Base-by-base conservation (phyloP, 2,888 invertebrate species). In the Apeira syringaria region DNA sequence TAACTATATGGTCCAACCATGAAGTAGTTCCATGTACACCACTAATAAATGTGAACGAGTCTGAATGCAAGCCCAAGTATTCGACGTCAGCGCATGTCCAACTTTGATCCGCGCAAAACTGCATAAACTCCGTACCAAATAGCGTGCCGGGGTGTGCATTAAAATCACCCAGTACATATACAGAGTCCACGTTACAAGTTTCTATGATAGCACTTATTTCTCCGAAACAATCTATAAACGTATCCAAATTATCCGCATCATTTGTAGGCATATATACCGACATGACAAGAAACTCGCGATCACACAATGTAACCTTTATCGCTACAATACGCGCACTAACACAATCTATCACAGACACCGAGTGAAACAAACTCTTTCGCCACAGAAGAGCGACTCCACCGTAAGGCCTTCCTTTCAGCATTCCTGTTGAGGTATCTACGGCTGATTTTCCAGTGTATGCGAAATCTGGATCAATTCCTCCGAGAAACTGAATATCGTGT, bases 211-310 rank as follows among this genome's bases (percentile, higher is more conserved):
- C n/a, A n/a, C n/a, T n/a, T n/a, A n/a, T n/a, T n/a, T n/a, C n/a
- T n/a, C 20, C 7, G 7, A 20, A 7, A 20, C 24, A 24, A 8
- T 24, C 24, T 24, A 9, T 24, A 24, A 24, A 24, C 6, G 2
- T 8, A n/a, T 24, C 24, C 5, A 8, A 11, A 24, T 29, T 29
- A 8, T 29, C 29, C 15, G 7, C n/a, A 1, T 11, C 8, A 15
- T 29, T 7, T 8, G 29, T 29, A 15, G 29, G 29, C 29, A 29
- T 29, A 15, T 29, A 29, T n/a, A 29, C 29, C 13, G 29, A 29
- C n/a, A 29, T 10, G 3, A 29, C n/a, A 8, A 29, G 4, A 15
- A 29, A 29, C 8, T 13, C 3, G n/a, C 29, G 9, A n/a, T 2
- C 15, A 29, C 6, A 2, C 2, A 7, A 7, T 6, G 4, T 6